These are phyloP conservation scores for Sorex araneus DNA, from an alignment of 2,113 vertebrate species.

Conservation along the genomic window DNA sequence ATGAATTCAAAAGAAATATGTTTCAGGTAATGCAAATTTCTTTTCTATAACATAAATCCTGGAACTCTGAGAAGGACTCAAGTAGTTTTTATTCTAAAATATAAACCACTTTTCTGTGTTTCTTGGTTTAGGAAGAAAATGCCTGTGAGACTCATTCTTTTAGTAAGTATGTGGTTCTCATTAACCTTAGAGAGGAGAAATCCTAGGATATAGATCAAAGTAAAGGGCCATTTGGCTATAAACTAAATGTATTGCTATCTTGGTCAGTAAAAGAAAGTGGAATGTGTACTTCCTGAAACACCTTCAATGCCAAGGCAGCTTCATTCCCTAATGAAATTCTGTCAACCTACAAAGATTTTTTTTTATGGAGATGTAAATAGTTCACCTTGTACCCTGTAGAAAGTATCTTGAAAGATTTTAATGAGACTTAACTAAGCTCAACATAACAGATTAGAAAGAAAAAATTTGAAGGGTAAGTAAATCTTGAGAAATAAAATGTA, in stretches of 20 bases:
- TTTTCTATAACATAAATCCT: slow-evolving; percentile 62
- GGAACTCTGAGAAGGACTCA: slow-evolving; percentile 46
- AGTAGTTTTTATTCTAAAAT: slow-evolving; percentile 67
- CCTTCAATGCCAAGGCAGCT: not conserved
- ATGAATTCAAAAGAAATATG: slow-evolving; percentile 67
- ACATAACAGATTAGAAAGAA: slow-evolving; percentile 63
- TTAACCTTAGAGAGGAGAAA: slow-evolving; percentile 60
- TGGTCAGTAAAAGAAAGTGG: slow-evolving; percentile 57
- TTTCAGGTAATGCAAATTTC: slow-evolving; percentile 43
- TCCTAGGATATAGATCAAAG: slow-evolving; percentile 62
- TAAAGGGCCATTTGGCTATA: slow-evolving; percentile 62
- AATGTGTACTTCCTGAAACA: slow-evolving; percentile 42
- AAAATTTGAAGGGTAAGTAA: slow-evolving; percentile 54
- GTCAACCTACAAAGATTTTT: slow-evolving; percentile 50
- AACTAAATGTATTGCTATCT: slow-evolving; percentile 50
- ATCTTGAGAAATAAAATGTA: slow-evolving; percentile 61
- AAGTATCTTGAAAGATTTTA: slow-evolving; percentile 33
- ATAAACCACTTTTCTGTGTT: slow-evolving; percentile 27
- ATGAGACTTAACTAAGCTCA: slow-evolving; percentile 34
- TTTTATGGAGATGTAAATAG: slow-evolving; percentile 39
- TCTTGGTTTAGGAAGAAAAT: slow-evolving; percentile 71
- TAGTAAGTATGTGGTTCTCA: slow-evolving; percentile 31
- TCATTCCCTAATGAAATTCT: slow-evolving; percentile 69
- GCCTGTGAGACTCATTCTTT: slow-evolving; percentile 65
- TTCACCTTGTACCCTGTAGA: slow-evolving; percentile 62